Percentiles rank a stretch among this genome's conserved stretches.
These are phyloP conservation scores for Crossaster papposus DNA, from an alignment of 53 echinoderm and acorn worm genomes.

Conservation along the genomic window DNA sequence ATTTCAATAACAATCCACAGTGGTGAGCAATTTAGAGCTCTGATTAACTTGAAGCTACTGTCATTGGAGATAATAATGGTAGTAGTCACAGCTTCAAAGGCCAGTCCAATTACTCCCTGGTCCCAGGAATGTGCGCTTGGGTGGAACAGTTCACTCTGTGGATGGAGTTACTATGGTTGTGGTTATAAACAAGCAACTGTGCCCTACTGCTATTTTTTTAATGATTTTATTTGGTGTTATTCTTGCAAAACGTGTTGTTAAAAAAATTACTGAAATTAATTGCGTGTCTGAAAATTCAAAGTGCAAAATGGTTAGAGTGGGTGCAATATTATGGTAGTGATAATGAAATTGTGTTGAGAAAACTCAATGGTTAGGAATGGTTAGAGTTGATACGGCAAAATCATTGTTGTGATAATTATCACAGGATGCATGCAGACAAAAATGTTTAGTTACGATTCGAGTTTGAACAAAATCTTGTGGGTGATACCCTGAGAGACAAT, in stretches of 20 bases:
- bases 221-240: neutral
- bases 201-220: neutral
- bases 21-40: neutral
- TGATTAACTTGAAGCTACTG: neutral
- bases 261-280: no score
- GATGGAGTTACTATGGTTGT: neutral
- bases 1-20: neutral
- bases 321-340: neutral
- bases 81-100: neutral
- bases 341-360: no score
- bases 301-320: neutral
- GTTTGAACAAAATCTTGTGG: neutral
- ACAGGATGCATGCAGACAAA: neutral
- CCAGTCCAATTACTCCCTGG: neutral
- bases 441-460: neutral
- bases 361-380: no score
- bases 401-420: neutral
- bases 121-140: neutral
- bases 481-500: neutral
- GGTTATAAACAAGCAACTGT: neutral
- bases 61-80: neutral
- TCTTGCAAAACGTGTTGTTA: neutral
- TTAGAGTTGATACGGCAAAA: no score
- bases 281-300: no score
- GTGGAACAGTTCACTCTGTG: neutral